Evolutionary conservation across 2,888 invertebrate species (phyloP).

Genomic region (Athalia circularis): DNA sequence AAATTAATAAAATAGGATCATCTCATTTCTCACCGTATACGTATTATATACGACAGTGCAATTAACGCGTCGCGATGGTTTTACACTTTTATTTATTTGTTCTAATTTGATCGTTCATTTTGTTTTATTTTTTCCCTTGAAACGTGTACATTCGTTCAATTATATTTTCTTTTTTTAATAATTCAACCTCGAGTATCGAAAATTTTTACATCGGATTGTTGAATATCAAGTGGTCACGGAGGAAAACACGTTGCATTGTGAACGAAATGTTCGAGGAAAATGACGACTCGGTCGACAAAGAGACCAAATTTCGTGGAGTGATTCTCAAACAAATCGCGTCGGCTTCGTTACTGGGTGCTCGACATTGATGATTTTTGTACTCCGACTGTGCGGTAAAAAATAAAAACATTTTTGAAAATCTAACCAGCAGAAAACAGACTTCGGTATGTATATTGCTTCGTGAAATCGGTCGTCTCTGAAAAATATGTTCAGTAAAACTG

Average conservation of each 20-base stretch:
- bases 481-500: not conserved
- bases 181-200: not conserved
- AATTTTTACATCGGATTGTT: constrained; percentile 11
- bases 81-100: no score
- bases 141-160: no score
- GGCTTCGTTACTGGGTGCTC: constrained; percentile 10
- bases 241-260: not conserved
- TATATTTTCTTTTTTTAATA: not conserved
- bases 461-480: not conserved
- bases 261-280: constrained; percentile 12
- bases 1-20: no score
- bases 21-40: no score
- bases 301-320: constrained; percentile 6
- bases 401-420: not conserved
- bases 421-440: constrained; percentile 8
- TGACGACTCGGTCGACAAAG: constrained; percentile 21
- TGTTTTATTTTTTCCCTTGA: no score
- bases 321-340: constrained; percentile 16
- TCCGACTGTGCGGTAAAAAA: constrained; percentile 6
- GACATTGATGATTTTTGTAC: constrained; percentile 6
- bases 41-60: no score
- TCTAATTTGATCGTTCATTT: no score
- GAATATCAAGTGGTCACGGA: constrained; percentile 11
- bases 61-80: no score
- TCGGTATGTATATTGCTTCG: not conserved